Evolutionary conservation across 1,140 invertebrate species (phyloP).

Genomic region (Trachelipus rathkii): DNA sequence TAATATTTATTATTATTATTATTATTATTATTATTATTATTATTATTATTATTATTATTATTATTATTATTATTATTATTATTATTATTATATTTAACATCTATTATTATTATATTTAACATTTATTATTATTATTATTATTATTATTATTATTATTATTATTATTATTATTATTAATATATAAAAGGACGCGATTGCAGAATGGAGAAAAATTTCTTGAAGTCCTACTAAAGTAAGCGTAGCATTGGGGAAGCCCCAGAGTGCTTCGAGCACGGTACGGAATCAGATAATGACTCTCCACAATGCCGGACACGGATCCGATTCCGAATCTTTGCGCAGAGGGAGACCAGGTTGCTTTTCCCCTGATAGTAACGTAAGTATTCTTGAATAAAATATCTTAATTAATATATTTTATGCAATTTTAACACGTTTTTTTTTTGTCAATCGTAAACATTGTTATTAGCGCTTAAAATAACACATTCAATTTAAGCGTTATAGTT

Average conservation of each 20-base stretch:
- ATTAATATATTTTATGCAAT: too few species aligned
- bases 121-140: neutral
- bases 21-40: neutral
- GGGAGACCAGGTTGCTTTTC: slow-evolving; percentile 24
- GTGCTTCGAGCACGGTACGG: slow-evolving; percentile 69
- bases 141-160: neutral
- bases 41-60: neutral
- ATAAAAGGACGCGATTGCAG: slow-evolving; percentile 62
- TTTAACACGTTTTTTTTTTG: too few species aligned
- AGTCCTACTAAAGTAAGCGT: slow-evolving; percentile 61
- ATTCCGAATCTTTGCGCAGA: slow-evolving; percentile 53
- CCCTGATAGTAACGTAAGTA: slow-evolving; percentile 18
- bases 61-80: neutral
- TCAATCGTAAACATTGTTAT: too few species aligned
- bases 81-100: too few species aligned
- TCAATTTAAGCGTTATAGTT: too few species aligned
- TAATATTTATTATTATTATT: neutral
- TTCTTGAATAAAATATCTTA: neutral
- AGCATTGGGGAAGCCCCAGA: slow-evolving; percentile 66
- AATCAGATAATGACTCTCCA: slow-evolving; percentile 59
- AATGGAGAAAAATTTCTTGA: slow-evolving; percentile 67
- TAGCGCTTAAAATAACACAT: too few species aligned
- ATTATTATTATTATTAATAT: neutral
- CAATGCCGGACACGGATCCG: slow-evolving; percentile 79
- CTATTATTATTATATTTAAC: neutral